Percentiles rank a stretch among this genome's conserved stretches.
These are phyloP conservation scores for Coboldia fuscipes DNA, from an alignment of 1,140 invertebrate genomes.

Conservation along the genomic window DNA sequence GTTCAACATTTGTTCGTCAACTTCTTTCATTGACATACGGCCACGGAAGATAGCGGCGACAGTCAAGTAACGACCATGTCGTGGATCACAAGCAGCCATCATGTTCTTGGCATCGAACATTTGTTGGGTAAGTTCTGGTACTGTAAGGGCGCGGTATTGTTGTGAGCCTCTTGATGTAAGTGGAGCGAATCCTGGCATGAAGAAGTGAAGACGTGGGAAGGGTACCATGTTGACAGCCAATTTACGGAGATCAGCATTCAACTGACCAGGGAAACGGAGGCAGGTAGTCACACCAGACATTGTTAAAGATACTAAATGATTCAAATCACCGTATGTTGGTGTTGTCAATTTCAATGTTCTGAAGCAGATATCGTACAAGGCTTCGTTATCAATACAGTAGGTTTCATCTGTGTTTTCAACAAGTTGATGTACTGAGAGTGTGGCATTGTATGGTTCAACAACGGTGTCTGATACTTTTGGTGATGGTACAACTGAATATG, in stretches of 20 bases:
- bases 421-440: slow-evolving; percentile 50
- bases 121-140: slow-evolving; percentile 65
- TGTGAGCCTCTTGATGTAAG: slow-evolving; percentile 64
- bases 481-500: slow-evolving; percentile 70
- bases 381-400: slow-evolving; percentile 71
- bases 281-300: slow-evolving; percentile 69
- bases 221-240: slow-evolving; percentile 91
- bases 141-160: slow-evolving; percentile 57
- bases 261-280: slow-evolving; percentile 53
- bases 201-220: slow-evolving; percentile 81
- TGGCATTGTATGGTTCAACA: slow-evolving; percentile 59
- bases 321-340: slow-evolving; percentile 63
- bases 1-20: slow-evolving; percentile 49
- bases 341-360: slow-evolving; percentile 54
- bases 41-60: slow-evolving; percentile 78
- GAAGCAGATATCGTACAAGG: slow-evolving; percentile 81
- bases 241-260: slow-evolving; percentile 74
- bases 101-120: slow-evolving; percentile 63
- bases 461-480: slow-evolving; percentile 65
- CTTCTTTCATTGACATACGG: slow-evolving; percentile 78
- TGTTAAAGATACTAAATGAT: slow-evolving; percentile 52
- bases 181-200: slow-evolving; percentile 89
- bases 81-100: slow-evolving; percentile 80
- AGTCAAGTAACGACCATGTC: slow-evolving; percentile 51
- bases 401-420: slow-evolving; percentile 68